Evolutionary conservation across 2,888 invertebrate species (phyloP), one percentile per base, ranked within the genome.

Genomic region (Lacanobia wlatinum): DNA sequence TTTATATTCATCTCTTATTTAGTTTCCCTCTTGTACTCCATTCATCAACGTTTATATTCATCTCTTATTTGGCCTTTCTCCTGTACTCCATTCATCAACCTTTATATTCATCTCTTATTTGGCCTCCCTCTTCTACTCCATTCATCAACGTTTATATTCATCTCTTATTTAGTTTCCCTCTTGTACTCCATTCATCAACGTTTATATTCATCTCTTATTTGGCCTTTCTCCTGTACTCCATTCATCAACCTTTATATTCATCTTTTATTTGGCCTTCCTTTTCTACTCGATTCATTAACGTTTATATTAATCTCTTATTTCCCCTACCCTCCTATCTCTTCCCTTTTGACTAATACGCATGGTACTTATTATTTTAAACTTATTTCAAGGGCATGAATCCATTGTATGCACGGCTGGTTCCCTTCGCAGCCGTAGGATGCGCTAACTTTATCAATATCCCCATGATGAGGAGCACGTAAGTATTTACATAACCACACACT

Each of bases 401-500:
- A 8, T 90, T 98, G 73, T 97, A 98, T 84, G 98, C 98, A 7
- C 97, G 99, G 50, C 96, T 99, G 89, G 99, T 99, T 23, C 99
- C 99, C 0, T 98, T 99, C 91, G 98, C 97, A 46, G 99, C 99
- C 0, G 99, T 99, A 0, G 98, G 98, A 63, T 98, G 99, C 53
- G 99, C 99, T 62, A 99, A 99, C 96, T 99, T 98, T 91, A 98
- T 99, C 90, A 99, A 99, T 96, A 99, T 99, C 89, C 99, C 99
- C 14, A 97, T 99, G 96, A 99, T 99, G 99, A 97, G 99, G 91
- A 97, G 98, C 94, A 97, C 97, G 98, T 98, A 93, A 97, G 96
- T 93, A 46, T 3, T 46, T 74, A 38, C 16, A 28, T 61, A 14
- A 23, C 46, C 18, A 60, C 43, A 23, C 16, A 23, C 10, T 8